A percentile compares a stretch with the other conserved stretches of the same genome.
phyloP scores from a whole-genome alignment of 2,113 vertebrate species.

The Callipepla californica region DNA sequence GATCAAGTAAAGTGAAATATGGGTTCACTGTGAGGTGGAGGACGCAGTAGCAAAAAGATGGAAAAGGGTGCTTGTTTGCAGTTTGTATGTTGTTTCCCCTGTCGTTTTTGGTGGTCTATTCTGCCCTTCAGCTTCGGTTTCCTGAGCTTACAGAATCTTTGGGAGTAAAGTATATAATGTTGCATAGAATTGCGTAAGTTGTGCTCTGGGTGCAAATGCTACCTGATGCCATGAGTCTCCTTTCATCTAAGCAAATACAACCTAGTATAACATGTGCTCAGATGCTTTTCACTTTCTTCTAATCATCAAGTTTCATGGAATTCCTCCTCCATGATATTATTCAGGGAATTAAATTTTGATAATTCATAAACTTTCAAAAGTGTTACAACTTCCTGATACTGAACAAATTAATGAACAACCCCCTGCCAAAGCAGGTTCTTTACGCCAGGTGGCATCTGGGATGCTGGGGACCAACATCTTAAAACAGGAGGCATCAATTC shows the following conservation, averaged over 20 bases:
- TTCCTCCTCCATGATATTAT: not conserved
- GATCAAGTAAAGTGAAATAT: not conserved
- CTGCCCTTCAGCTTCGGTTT: not conserved
- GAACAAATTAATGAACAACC: not conserved
- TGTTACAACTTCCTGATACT: not conserved
- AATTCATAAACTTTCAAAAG: not conserved
- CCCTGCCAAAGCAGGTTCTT: no score
- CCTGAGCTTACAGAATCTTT: not conserved
- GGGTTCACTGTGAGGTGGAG: not conserved
- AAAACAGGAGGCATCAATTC: not conserved
- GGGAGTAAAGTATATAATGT: not conserved
- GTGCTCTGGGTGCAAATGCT: not conserved
- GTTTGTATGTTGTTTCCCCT: not conserved
- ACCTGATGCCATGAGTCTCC: not conserved
- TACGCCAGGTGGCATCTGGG: no score
- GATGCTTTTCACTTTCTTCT: not conserved
- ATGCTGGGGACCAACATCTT: no score
- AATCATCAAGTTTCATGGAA: not conserved
- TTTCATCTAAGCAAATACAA: not conserved
- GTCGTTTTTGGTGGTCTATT: not conserved
- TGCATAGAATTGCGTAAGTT: not conserved
- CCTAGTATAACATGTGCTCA: not conserved
- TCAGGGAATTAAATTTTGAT: not conserved
- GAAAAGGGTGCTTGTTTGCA: fast-evolving
- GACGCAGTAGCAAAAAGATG: not conserved